phyloP scores from a whole-genome alignment of 2,888 invertebrate genomes.

The Schizotus pectinicornis region DNA sequence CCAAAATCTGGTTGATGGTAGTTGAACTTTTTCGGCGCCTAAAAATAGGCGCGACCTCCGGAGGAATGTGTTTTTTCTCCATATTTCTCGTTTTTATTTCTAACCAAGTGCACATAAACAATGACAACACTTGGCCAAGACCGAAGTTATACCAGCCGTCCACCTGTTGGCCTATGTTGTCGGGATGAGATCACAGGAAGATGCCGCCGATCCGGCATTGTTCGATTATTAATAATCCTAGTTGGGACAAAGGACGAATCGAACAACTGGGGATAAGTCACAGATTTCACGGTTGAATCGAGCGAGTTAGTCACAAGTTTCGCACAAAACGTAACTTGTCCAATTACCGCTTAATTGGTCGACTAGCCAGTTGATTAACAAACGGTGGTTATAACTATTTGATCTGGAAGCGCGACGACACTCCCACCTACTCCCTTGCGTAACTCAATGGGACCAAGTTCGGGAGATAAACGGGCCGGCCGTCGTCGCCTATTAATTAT shows the following conservation, averaged over 20 bases:
- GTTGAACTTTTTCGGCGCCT: no score
- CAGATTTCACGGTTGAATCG: neutral
- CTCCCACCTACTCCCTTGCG: slow-evolving; percentile 11
- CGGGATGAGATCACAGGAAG: slow-evolving; percentile 11
- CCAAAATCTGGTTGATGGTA: no score
- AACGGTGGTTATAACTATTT: slow-evolving; percentile 11
- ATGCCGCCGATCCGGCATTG: slow-evolving; percentile 13
- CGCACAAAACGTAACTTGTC: neutral
- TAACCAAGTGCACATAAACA: slow-evolving; percentile 4
- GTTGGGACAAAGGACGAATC: slow-evolving; percentile 2
- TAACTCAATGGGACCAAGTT: slow-evolving; percentile 3
- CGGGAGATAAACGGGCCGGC: no score
- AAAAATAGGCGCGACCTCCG: no score
- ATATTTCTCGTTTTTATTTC: neutral
- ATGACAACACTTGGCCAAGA: slow-evolving; percentile 8
- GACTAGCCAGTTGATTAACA: slow-evolving; percentile 17
- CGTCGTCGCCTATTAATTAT: neutral
- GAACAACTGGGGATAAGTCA: slow-evolving; percentile 8
- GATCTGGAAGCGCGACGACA: slow-evolving; percentile 10
- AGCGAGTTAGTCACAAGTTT: slow-evolving; percentile 4
- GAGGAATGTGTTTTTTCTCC: no score
- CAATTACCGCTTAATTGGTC: slow-evolving; percentile 10
- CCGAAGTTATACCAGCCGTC: neutral
- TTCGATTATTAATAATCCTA: slow-evolving; percentile 15
- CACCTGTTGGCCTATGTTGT: slow-evolving; percentile 10